These are phyloP conservation scores for Porites evermanni DNA, from an alignment of 92 coral and sea anemone species.

Conservation along the genomic window DNA sequence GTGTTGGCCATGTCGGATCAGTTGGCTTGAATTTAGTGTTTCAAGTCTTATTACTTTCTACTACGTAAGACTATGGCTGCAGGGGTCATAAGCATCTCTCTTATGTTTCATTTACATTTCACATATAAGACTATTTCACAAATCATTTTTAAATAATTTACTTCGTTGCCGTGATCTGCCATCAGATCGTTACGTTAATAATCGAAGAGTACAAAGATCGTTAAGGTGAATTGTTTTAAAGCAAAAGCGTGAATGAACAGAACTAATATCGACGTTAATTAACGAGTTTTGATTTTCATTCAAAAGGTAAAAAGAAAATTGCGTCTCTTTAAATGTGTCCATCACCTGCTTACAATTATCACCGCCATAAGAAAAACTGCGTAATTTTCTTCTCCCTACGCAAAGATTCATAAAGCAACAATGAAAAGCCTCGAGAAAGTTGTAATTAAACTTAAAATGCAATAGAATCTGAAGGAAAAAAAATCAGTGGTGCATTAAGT, in stretches of 20 bases:
- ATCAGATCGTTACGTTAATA: no score
- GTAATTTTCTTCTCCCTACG: background rate
- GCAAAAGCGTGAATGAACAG: background rate
- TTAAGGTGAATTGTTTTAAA: background rate
- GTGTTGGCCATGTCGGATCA: no score
- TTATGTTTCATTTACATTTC: no score
- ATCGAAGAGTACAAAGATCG: background rate
- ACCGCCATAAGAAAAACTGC: background rate
- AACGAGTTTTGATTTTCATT: background rate
- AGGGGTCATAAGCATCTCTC: no score
- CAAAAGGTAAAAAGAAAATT: background rate
- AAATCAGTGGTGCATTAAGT: background rate
- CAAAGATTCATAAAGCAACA: background rate
- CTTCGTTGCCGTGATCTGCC: no score
- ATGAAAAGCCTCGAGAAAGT: background rate
- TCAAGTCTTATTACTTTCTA: no score
- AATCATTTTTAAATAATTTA: no score
- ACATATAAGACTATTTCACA: no score
- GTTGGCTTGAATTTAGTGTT: no score
- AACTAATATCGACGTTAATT: background rate
- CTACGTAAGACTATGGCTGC: no score
- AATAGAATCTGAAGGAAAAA: background rate
- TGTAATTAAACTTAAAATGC: background rate
- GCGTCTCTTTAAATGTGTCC: background rate
- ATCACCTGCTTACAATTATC: conserved; percentile 3